Conservation (phyloP, 1,140 invertebrate genomes). For the Heterodera carotae region DNA sequence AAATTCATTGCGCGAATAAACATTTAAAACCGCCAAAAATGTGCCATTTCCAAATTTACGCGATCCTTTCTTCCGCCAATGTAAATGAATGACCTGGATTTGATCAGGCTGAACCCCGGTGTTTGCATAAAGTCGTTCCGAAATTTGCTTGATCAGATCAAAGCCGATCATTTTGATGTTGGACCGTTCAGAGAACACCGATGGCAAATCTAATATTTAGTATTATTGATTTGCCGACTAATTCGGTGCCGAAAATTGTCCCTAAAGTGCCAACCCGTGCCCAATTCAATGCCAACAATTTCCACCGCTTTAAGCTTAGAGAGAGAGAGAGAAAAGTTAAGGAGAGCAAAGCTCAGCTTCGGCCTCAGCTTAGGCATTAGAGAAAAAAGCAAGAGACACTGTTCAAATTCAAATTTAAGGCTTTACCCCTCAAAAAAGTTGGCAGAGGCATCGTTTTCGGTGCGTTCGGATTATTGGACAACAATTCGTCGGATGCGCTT, state of each 20-base stretch:
- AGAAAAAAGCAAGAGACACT: too few relatives aligned
- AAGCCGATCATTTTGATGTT: slow-evolving; percentile 90
- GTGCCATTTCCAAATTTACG: too few relatives aligned
- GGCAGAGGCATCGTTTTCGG: too few relatives aligned
- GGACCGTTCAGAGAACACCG: slow-evolving; percentile 81
- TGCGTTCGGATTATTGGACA: too few relatives aligned
- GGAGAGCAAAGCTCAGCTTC: too few relatives aligned
- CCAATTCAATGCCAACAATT: slow-evolving; percentile 54
- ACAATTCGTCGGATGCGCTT: slow-evolving; percentile 35
- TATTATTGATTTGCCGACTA: not conserved
- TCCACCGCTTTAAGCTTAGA: slow-evolving; percentile 81
- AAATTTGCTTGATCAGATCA: slow-evolving; percentile 88
- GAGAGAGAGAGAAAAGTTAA: too few relatives aligned
- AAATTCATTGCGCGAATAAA: too few relatives aligned
- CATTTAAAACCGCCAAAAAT: too few relatives aligned
- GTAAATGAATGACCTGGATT: slow-evolving; percentile 44
- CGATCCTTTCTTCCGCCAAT: not conserved
- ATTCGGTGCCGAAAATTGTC: not conserved
- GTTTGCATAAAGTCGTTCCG: slow-evolving; percentile 79
- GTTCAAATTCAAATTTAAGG: too few relatives aligned
- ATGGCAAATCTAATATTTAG: slow-evolving; percentile 75
- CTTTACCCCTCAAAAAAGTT: too few relatives aligned
- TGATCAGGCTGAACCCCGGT: slow-evolving; percentile 68
- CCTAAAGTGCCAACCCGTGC: slow-evolving; percentile 68
- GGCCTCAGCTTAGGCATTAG: too few relatives aligned